Conservation (phyloP, 2,113 vertebrate genomes). For the Sinocyclocheilus grahami region DNA sequence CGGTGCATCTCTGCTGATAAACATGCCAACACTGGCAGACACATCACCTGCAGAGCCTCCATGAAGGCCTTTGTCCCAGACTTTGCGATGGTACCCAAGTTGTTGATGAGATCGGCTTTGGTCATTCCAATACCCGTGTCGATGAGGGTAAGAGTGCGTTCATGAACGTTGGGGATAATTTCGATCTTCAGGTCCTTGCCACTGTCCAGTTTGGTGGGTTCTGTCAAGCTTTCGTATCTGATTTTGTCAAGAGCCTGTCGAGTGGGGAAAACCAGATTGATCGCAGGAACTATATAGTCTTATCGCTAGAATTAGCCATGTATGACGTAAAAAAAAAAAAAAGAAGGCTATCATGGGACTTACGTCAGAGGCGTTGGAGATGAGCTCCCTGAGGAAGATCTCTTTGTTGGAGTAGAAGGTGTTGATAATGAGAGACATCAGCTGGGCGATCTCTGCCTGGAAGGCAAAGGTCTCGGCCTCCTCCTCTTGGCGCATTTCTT, state of each 20-base stretch:
- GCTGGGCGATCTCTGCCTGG: conserved; percentile 96
- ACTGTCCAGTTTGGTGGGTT: conserved; percentile 86
- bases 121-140: conserved; percentile 95
- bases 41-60: conserved; percentile 89
- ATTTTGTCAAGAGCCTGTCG: conserved; percentile 90
- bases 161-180: conserved; percentile 83
- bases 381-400: conserved; percentile 91
- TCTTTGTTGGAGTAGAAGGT: conserved; percentile 97
- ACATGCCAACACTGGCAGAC: neutral
- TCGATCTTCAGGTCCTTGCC: conserved; percentile 93
- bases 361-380: conserved; percentile 92
- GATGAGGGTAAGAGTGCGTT: conserved; percentile 84
- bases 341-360: conserved; percentile 56
- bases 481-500: conserved; percentile 90
- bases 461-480: conserved; percentile 95
- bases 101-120: conserved; percentile 93
- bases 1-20: no score
- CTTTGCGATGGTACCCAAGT: conserved; percentile 91
- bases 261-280: neutral
- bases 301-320: no score
- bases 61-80: conserved; percentile 95
- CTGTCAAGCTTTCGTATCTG: conserved; percentile 89
- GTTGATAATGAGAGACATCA: conserved; percentile 95
- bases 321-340: no score
- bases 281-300: neutral